These are phyloP conservation scores for Hemistola chrysoprasaria DNA, from an alignment of 2,888 invertebrate genomes.

Conservation along the genomic window DNA sequence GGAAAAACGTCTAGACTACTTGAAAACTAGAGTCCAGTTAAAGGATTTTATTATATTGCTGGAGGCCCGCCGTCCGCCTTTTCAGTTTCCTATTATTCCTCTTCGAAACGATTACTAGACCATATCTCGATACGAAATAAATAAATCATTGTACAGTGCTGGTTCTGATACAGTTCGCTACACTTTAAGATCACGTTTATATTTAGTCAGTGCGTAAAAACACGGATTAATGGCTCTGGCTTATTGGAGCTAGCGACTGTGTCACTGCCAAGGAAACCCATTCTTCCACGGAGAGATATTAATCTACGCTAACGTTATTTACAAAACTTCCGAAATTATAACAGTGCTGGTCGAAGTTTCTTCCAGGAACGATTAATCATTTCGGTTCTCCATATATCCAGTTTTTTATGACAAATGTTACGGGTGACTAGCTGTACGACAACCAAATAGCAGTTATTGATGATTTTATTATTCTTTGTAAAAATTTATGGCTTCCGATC, in stretches of 20 bases:
- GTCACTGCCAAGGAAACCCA: slow-evolving; percentile 44
- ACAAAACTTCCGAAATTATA: slow-evolving; percentile 18
- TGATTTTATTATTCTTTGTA: slow-evolving; percentile 14
- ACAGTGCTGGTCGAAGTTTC: slow-evolving; percentile 1
- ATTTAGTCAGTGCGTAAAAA: slow-evolving; percentile 29
- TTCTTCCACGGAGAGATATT: slow-evolving; percentile 24
- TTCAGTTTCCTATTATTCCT: slow-evolving; percentile 8
- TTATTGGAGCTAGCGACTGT: slow-evolving; percentile 32
- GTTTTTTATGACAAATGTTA: slow-evolving; percentile 17
- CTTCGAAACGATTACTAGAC: slow-evolving; percentile 12
- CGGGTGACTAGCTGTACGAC: slow-evolving; percentile 1
- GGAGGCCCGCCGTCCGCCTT: neutral
- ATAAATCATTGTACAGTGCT: slow-evolving; percentile 25
- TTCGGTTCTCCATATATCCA: slow-evolving; percentile 12
- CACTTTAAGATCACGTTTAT: slow-evolving; percentile 26
- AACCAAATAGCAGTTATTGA: slow-evolving; percentile 12
- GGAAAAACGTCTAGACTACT: no score
- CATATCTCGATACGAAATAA: slow-evolving; percentile 21
- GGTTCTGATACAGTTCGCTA: slow-evolving; percentile 18
- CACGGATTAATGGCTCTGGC: slow-evolving; percentile 36
- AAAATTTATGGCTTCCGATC: slow-evolving; percentile 9
- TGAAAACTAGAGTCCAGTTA: neutral
- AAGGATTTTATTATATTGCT: neutral
- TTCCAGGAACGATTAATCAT: slow-evolving; percentile 14
- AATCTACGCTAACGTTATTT: slow-evolving; percentile 28